Evolutionary conservation across 2,888 invertebrate genomes (phyloP), one percentile per base, ranked within the genome.

Genomic region (Epinotia nisella): DNA sequence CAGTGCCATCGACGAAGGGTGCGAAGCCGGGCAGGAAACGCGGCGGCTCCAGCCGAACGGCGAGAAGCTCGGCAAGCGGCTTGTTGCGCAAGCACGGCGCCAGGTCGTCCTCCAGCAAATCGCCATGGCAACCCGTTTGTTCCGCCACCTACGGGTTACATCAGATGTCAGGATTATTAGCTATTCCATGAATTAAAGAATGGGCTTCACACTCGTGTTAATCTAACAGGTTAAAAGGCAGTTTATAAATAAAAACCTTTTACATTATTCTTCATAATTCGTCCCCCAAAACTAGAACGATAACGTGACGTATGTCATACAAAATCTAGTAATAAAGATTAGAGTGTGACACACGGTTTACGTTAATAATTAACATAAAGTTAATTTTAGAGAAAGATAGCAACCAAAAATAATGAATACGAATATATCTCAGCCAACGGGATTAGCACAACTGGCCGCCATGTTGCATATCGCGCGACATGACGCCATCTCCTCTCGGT

Each of bases 1-100:
- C 97, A 35, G 97, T 97, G 79, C 98, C 98, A 89, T 98, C 98
- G 79, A 98, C 96, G 87, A 98, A 98, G 2, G 98, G 98, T n/a
- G 98, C 98, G 86, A 98, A 98, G 24, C 97, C 97, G 49, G 97
- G 96, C 69, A 98, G 95, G 88, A 97, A 98, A 81, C 95, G 92
- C 9, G 98, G 98, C 45, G 97, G 96, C 82, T 97, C 96, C 70
- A 97, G 94, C 80, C 95, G 94, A 58, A 97, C 96, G 53, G 95
- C 94, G 71, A 97, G 94, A 73, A 98, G 92, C 78, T 97, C 96
- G 21, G 95, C 93, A 29, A 97, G 94, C n/a, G 95, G 95, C 81
- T 96, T 96, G 81, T 96, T 95, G 69, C 98, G 95, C 78, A 98
- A 94, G 85, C 98, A 98, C 66, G 97, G 97, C 15, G 97, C 97